A percentile compares a stretch with the other conserved stretches of the same genome.
Conservation (phyloP, 1,140 invertebrate species). For the Penaeus indicus region DNA sequence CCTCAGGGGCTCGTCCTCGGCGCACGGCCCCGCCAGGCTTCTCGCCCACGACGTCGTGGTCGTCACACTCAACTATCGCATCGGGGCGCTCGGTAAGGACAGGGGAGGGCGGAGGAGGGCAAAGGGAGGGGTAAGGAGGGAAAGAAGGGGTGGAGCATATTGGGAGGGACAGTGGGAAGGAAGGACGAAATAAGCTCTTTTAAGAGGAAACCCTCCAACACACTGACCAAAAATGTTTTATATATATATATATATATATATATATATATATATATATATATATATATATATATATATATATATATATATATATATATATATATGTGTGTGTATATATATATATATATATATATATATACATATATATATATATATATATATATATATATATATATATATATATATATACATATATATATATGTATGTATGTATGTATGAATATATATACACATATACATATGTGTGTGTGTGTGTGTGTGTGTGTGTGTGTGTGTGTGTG, state of each 20-base stretch:
- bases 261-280: not conserved
- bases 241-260: not conserved
- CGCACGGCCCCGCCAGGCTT: slow-evolving; percentile 87
- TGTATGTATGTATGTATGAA: too few relatives aligned
- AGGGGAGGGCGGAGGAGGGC: not conserved
- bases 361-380: slow-evolving; percentile 9
- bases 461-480: too few relatives aligned
- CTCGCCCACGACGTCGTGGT: slow-evolving; percentile 93
- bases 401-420: not conserved
- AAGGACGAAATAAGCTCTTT: not conserved
- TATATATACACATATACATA: too few relatives aligned
- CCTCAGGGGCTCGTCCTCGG: slow-evolving; percentile 78
- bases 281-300: slow-evolving; percentile 1
- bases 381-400: slow-evolving; percentile 7
- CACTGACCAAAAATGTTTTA: not conserved
- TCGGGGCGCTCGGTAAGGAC: slow-evolving; percentile 92
- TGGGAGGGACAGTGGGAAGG: not conserved
- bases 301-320: not conserved
- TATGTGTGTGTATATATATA: not conserved
- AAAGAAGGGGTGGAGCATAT: not conserved
- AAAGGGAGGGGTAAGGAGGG: not conserved
- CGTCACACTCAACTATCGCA: slow-evolving; percentile 94
- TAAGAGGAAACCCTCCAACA: not conserved
- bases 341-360: not conserved
- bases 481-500: too few relatives aligned